phyloP scores from a whole-genome alignment of 2,888 invertebrate genomes.

The Suillia variegata region DNA sequence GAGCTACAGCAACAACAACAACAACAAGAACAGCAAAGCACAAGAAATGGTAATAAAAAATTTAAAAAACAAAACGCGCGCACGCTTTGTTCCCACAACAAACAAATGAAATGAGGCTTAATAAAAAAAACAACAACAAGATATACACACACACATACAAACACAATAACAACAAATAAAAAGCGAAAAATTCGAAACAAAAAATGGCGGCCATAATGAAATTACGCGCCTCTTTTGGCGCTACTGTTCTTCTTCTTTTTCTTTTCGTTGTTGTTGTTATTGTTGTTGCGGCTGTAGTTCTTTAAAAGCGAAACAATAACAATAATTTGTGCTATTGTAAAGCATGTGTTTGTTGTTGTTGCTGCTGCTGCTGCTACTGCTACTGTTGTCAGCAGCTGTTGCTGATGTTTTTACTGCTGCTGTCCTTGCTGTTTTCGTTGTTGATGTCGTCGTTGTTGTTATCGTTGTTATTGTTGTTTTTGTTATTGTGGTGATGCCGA shows the following conservation, averaged over 20 bases:
- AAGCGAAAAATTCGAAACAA: neutral
- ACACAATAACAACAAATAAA: too few relatives aligned
- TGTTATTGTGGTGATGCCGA: neutral
- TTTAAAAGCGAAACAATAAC: conserved; percentile 12
- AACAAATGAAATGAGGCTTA: neutral
- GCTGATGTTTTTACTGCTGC: conserved; percentile 17
- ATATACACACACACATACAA: too few relatives aligned
- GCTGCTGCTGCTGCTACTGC: conserved; percentile 16
- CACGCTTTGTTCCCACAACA: neutral
- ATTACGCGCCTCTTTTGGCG: conserved; percentile 27
- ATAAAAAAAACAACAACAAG: neutral
- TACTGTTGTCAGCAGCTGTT: conserved; percentile 14
- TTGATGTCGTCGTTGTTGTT: conserved; percentile 7
- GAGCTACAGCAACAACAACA: neutral
- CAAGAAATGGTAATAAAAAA: neutral
- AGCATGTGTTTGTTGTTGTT: conserved; percentile 5
- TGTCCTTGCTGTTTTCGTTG: neutral
- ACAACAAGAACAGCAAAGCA: neutral
- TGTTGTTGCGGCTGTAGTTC: conserved; percentile 8
- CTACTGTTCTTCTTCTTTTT: conserved; percentile 28
- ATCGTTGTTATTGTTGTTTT: conserved; percentile 2
- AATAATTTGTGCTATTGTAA: conserved; percentile 14
- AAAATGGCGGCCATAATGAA: neutral
- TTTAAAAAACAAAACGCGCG: neutral
- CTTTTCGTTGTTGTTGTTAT: conserved; percentile 8